Conservation (phyloP, 1,140 invertebrate genomes). For the Drosophila guanche region DNA sequence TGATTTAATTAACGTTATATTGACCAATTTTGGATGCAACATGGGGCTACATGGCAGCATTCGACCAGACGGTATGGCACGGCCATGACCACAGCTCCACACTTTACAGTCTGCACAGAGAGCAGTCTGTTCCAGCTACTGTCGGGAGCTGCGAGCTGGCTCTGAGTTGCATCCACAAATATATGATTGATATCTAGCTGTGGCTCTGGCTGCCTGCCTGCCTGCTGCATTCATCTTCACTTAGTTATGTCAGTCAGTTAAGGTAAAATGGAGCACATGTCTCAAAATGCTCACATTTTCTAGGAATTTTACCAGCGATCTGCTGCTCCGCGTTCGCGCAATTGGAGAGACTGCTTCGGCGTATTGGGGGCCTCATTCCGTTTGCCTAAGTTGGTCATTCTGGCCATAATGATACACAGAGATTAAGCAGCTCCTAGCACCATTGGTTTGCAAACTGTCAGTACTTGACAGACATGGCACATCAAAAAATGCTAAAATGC, state of each 20-base stretch:
- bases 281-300: slow-evolving; percentile 82
- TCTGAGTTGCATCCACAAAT: slow-evolving; percentile 65
- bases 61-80: slow-evolving; percentile 77
- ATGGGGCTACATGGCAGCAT: slow-evolving; percentile 67
- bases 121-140: slow-evolving; percentile 20
- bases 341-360: slow-evolving; percentile 40
- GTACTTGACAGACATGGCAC: slow-evolving; percentile 79
- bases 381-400: slow-evolving; percentile 78
- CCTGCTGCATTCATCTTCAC: slow-evolving; percentile 75
- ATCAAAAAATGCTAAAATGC: slow-evolving; percentile 78
- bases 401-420: slow-evolving; percentile 63
- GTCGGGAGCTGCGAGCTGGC: neutral
- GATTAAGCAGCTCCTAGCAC: no score
- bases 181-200: slow-evolving; percentile 78
- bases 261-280: slow-evolving; percentile 80
- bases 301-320: slow-evolving; percentile 65
- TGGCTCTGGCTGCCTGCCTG: slow-evolving; percentile 10
- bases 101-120: slow-evolving; percentile 26
- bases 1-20: slow-evolving; percentile 82
- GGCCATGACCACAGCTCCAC: slow-evolving; percentile 62
- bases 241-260: slow-evolving; percentile 82
- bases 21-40: slow-evolving; percentile 76
- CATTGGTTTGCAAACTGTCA: slow-evolving; percentile 49
- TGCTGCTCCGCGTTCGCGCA: neutral
- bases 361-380: slow-evolving; percentile 73